These are phyloP conservation scores for Saguinus imperator DNA, from an alignment of 2,113 vertebrate species.

Conservation along the genomic window DNA sequence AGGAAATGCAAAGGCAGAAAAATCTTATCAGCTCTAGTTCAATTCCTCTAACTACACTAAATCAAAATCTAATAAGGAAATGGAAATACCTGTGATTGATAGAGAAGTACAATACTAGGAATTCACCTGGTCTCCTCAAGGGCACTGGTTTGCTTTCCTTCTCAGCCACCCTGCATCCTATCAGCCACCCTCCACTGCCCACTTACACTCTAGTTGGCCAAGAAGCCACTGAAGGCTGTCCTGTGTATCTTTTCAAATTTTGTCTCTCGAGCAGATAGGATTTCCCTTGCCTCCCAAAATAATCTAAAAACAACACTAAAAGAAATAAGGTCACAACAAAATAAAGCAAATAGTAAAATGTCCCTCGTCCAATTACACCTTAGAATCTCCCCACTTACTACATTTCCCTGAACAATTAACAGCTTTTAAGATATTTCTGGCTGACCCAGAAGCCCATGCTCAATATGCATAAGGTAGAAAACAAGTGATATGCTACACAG, in stretches of 20 bases:
- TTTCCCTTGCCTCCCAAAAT: background rate
- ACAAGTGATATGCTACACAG: background rate
- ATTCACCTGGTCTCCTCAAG: background rate
- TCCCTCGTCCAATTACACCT: background rate
- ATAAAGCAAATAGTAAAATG: background rate
- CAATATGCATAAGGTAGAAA: background rate
- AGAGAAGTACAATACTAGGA: background rate
- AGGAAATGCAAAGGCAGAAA: constrained; percentile 31
- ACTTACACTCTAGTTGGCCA: background rate
- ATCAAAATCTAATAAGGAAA: background rate
- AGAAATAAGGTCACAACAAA: constrained; percentile 2
- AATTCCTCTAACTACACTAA: background rate
- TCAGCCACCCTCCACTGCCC: too few species aligned
- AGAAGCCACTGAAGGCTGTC: background rate
- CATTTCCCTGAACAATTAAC: constrained; percentile 30
- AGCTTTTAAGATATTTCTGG: constrained; percentile 32
- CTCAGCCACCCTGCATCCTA: background rate
- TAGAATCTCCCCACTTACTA: background rate
- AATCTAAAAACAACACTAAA: constrained; percentile 25
- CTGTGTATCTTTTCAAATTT: background rate
- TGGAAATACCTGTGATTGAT: background rate
- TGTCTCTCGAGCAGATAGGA: background rate
- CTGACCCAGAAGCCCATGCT: background rate
- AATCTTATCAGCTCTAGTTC: background rate
- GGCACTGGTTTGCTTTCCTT: background rate